phyloP scores from a whole-genome alignment of 2,797 vertebrate species.

The Bryconaethiops microstoma region DNA sequence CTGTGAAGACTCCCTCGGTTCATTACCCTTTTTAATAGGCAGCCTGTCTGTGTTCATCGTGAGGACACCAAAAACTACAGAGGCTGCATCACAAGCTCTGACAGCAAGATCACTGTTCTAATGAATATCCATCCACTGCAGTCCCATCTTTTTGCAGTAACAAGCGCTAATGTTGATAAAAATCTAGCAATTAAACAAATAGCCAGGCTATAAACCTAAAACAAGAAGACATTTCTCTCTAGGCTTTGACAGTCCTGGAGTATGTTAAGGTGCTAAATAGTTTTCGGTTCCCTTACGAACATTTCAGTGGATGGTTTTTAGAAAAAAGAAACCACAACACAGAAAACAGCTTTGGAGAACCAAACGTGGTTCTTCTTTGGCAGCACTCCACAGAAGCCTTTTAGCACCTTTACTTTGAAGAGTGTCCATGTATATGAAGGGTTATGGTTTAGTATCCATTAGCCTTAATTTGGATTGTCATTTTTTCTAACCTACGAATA shows the following conservation, averaged over 20 bases:
- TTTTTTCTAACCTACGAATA: background rate
- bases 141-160: background rate
- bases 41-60: conserved; percentile 20
- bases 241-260: background rate
- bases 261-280: background rate
- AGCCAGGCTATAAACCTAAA: background rate
- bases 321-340: background rate
- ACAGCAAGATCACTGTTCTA: background rate
- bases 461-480: background rate
- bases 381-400: background rate
- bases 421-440: background rate
- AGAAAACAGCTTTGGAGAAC: background rate
- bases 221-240: background rate
- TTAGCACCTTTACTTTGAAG: background rate
- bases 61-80: background rate
- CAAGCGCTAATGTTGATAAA: background rate
- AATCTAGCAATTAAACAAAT: background rate
- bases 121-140: background rate
- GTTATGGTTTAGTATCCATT: background rate
- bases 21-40: background rate
- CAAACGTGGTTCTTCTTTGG: background rate
- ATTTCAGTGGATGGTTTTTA: background rate
- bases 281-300: background rate
- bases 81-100: background rate
- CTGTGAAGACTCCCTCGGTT: conserved; percentile 10